Percentiles rank a stretch among this genome's conserved stretches.
These are phyloP conservation scores for Philantomba maxwellii DNA, from an alignment of 2,113 vertebrate species.

Conservation along the genomic window DNA sequence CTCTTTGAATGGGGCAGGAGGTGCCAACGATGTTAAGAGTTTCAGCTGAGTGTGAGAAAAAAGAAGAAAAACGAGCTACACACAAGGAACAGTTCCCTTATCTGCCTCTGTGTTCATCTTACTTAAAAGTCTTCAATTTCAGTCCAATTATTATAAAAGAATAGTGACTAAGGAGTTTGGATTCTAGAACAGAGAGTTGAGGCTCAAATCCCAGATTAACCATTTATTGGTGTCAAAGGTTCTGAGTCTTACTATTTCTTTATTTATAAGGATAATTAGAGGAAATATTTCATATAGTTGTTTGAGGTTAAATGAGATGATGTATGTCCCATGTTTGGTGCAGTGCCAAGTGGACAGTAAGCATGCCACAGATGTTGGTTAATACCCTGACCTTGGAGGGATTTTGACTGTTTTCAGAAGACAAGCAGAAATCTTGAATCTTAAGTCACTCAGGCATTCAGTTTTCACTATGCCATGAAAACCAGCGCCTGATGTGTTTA, in stretches of 20 bases:
- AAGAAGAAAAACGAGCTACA: not conserved
- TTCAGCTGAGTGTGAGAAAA: not conserved
- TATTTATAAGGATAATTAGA: not conserved
- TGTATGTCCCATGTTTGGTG: not conserved
- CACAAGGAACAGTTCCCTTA: not conserved
- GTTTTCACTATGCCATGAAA: not conserved
- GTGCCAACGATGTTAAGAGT: not conserved
- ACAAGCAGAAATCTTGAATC: not conserved
- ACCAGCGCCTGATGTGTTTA: not conserved
- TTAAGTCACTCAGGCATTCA: not conserved
- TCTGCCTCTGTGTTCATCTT: not conserved
- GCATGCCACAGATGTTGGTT: not conserved
- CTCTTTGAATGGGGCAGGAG: not conserved
- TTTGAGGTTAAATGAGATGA: not conserved
- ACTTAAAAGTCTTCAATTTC: not conserved
- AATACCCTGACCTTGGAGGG: not conserved
- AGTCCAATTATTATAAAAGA: not conserved
- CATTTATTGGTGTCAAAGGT: not conserved
- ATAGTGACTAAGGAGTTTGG: not conserved
- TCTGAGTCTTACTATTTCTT: not conserved
- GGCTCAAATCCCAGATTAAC: not conserved
- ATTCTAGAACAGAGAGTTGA: not conserved
- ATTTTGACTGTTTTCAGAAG: not conserved
- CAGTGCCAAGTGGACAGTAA: not conserved
- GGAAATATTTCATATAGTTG: not conserved